phyloP scores from a whole-genome alignment of 1,140 invertebrate species.

The Drosophila carrolli region DNA sequence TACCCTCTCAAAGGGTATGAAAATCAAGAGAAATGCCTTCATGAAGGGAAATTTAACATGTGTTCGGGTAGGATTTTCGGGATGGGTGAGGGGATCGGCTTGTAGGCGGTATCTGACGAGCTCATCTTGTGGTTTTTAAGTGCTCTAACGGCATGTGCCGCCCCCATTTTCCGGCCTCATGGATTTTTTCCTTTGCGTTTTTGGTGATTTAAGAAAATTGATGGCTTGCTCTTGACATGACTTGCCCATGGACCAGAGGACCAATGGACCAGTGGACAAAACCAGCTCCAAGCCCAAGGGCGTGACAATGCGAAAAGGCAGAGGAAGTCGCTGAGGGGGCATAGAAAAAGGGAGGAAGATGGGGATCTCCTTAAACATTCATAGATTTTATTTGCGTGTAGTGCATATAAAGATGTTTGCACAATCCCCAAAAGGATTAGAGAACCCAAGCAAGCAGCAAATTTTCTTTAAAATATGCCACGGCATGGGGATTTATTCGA shows the following conservation, averaged over 20 bases:
- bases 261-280: no score
- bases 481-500: slow-evolving; percentile 33
- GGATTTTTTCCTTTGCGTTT: slow-evolving; percentile 30
- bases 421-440: slow-evolving; percentile 64
- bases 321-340: background rate
- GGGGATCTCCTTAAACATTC: slow-evolving; percentile 56
- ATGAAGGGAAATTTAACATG: slow-evolving; percentile 69
- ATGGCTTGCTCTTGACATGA: slow-evolving; percentile 66
- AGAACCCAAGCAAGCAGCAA: slow-evolving; percentile 11
- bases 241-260: slow-evolving; percentile 35
- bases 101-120: slow-evolving; percentile 62
- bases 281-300: background rate
- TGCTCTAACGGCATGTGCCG: slow-evolving; percentile 39
- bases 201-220: slow-evolving; percentile 78
- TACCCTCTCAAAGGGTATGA: slow-evolving; percentile 6
- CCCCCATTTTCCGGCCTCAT: slow-evolving; percentile 4
- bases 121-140: slow-evolving; percentile 78
- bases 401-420: slow-evolving; percentile 47
- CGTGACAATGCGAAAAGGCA: slow-evolving; percentile 44
- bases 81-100: background rate
- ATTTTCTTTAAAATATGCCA: slow-evolving; percentile 11
- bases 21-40: slow-evolving; percentile 13
- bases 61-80: slow-evolving; percentile 38
- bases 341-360: background rate
- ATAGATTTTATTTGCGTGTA: slow-evolving; percentile 68